phyloP scores from a whole-genome alignment of 2,113 vertebrate genomes.

The Calyptomena viridis region DNA sequence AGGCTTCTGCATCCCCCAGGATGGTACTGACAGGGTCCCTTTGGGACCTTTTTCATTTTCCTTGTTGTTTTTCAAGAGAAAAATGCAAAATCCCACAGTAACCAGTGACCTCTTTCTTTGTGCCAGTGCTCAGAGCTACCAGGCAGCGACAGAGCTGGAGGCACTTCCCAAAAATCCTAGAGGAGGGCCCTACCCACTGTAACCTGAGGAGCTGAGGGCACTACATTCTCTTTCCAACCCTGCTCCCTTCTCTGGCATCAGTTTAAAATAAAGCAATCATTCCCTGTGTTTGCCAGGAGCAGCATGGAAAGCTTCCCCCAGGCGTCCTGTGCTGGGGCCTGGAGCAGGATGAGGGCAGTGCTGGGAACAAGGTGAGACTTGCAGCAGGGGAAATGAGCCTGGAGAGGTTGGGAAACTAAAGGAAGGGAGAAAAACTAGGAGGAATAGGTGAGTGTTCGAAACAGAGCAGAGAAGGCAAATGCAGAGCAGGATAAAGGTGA shows the following conservation, averaged over 20 bases:
- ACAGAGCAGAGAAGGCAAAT: neutral
- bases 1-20: neutral
- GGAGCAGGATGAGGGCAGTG: neutral
- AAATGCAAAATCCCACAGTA: neutral
- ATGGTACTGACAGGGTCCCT: neutral
- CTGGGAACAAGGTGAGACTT: neutral
- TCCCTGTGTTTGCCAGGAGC: neutral
- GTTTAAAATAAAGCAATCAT: neutral
- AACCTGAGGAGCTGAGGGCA: neutral
- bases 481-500: neutral
- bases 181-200: neutral
- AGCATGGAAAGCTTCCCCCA: neutral
- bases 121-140: neutral
- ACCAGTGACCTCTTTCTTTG: neutral
- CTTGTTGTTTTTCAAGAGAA: neutral
- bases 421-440: neutral
- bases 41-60: neutral
- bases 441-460: neutral
- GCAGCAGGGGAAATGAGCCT: neutral
- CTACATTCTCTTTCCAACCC: neutral
- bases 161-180: neutral
- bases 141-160: neutral
- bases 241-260: neutral
- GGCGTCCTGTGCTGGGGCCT: neutral
- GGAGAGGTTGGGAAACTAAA: neutral